A percentile compares a stretch with the other conserved stretches of the same genome.
These are phyloP conservation scores for Lasioglossum calceatum DNA, from an alignment of 2,888 invertebrate genomes.

Conservation along the genomic window DNA sequence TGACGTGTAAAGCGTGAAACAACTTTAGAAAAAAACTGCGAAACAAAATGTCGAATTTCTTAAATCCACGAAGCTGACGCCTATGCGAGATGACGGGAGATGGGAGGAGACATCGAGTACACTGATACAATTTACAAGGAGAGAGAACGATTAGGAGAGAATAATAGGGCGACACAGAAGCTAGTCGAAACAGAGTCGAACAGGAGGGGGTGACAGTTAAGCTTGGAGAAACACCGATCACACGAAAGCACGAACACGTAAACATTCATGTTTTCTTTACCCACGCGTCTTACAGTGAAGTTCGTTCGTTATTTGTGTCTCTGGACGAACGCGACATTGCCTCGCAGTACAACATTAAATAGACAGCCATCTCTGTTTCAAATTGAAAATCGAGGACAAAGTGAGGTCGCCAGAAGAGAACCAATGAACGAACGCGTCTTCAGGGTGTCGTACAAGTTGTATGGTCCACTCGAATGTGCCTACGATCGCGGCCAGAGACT, in stretches of 20 bases:
- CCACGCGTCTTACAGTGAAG: constrained; percentile 29
- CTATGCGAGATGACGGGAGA: constrained; percentile 30
- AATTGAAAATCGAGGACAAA: background rate
- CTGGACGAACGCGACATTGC: background rate
- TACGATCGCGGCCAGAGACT: constrained; percentile 74
- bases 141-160: constrained; percentile 32
- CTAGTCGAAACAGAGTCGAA: constrained; percentile 33
- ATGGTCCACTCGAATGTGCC: constrained; percentile 70
- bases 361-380: background rate
- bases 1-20: background rate
- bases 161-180: constrained; percentile 40
- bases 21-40: background rate
- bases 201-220: constrained; percentile 35
- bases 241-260: constrained; percentile 52
- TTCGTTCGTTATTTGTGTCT: constrained; percentile 20
- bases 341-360: background rate
- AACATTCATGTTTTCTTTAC: constrained; percentile 43
- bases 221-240: constrained; percentile 53
- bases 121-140: constrained; percentile 35
- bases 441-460: constrained; percentile 17
- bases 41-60: background rate
- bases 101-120: constrained; percentile 43
- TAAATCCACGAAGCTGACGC: constrained; percentile 45
- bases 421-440: constrained; percentile 25
- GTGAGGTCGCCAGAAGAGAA: background rate